These are phyloP conservation scores for Mandrillus leucophaeus DNA, from an alignment of 2,113 vertebrate genomes.

Conservation along the genomic window DNA sequence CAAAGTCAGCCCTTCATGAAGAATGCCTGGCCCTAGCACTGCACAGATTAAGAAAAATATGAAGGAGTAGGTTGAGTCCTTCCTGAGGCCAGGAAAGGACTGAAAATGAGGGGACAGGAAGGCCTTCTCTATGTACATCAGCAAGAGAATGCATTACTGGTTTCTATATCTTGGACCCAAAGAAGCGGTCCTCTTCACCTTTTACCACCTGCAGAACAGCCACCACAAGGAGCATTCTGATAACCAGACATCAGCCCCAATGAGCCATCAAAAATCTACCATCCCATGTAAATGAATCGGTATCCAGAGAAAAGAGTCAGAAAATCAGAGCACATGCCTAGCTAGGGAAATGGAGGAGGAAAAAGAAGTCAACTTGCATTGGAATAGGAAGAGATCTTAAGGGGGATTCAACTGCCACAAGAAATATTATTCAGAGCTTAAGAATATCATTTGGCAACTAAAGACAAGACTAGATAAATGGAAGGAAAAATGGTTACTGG, in stretches of 20 bases:
- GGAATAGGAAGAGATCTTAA: background rate
- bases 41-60: background rate
- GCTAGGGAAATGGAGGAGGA: background rate
- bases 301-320: background rate
- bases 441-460: background rate
- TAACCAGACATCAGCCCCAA: background rate
- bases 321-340: background rate
- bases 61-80: background rate
- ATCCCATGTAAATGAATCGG: background rate
- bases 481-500: background rate
- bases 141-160: background rate
- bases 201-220: background rate
- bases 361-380: background rate
- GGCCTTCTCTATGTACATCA: background rate
- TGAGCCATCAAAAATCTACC: background rate
- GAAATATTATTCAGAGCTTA: background rate
- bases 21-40: background rate
- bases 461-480: background rate
- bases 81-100: background rate
- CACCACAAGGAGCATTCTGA: background rate
- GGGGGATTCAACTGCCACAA: background rate
- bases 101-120: background rate
- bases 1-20: background rate
- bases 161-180: background rate
- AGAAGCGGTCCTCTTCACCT: background rate